Base-by-base conservation (phyloP, 2,797 vertebrate genomes). In the Alauda arvensis region DNA sequence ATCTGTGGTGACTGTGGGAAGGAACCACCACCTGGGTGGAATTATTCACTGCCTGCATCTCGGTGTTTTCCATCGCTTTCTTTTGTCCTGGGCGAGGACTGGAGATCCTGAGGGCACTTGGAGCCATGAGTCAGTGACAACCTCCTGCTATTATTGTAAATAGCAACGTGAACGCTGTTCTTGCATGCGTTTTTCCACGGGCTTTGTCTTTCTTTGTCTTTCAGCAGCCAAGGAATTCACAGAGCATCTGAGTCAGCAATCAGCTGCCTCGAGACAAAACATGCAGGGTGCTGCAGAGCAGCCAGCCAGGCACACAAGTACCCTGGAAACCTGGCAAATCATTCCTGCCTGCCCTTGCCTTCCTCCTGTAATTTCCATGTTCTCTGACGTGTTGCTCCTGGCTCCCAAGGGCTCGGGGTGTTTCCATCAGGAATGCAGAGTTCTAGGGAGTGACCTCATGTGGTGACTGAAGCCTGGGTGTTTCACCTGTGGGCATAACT, bases 231-330 rank as follows among this genome's bases (percentile, higher is more conserved):
- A 96, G 79, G 94, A 94, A 90, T 91, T 88, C 68, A 25, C 53
- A 88, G 56, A 90, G 67, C 71, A 66, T 92, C 93, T 95, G 95
- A 95, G 95, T 97, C 96, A 96, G 96, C 94, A 92, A 70, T 91
- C 93, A 90, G 89, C 95, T 93, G 90, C 94, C 63, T 51, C 3
- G 29, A 93, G 95, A 94, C 90, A 93, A 93, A 95, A 77, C 93
- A 89, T 28, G 60, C 89, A 76, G 87, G 83, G n/a, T 89, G 24
- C 75, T 94, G 91, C 89, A 71, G 93, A 76, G 8, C 45, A 77
- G 66, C 90, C 89, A 59, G 8, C 53, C 14, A 69, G 48, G 72
- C 51, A 39, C 61, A 66, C 72, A 16, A 66, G 62, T 72, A 77
- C 77, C 66, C 88, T 92, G 83, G 92, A 95, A 93, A 95, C 86